Conservation (phyloP, 2,113 vertebrate species). For the Rhizomys pruinosus region DNA sequence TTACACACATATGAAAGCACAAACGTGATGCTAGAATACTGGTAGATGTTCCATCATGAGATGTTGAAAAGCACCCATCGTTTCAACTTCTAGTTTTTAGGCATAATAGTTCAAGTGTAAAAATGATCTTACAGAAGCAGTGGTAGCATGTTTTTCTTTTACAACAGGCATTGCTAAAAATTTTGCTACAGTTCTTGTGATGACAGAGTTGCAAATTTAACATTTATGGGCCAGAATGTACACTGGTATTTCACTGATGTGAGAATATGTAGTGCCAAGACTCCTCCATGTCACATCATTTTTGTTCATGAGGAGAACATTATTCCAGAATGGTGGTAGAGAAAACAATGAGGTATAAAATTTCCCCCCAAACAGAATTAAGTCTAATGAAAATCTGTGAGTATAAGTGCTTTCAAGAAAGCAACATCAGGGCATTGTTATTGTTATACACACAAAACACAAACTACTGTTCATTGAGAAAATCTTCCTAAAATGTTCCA, state of each 20-base stretch:
- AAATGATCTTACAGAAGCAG: neutral
- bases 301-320: neutral
- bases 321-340: neutral
- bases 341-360: neutral
- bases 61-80: neutral
- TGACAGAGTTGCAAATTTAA: neutral
- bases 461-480: neutral
- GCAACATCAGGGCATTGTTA: neutral
- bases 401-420: neutral
- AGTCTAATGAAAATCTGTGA: neutral
- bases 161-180: neutral
- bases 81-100: neutral
- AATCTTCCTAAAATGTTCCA: neutral
- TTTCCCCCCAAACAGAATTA: neutral
- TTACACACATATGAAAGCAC: neutral
- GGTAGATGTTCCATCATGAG: neutral
- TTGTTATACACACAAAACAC: neutral
- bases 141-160: neutral
- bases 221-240: neutral
- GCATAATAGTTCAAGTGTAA: neutral
- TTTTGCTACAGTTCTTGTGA: neutral
- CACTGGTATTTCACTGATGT: too few species aligned
- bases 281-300: fast-evolving
- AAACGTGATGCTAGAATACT: neutral
- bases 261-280: neutral